Evolutionary conservation across 2,113 vertebrate genomes (phyloP).

Genomic region (Oplegnathus fasciatus): DNA sequence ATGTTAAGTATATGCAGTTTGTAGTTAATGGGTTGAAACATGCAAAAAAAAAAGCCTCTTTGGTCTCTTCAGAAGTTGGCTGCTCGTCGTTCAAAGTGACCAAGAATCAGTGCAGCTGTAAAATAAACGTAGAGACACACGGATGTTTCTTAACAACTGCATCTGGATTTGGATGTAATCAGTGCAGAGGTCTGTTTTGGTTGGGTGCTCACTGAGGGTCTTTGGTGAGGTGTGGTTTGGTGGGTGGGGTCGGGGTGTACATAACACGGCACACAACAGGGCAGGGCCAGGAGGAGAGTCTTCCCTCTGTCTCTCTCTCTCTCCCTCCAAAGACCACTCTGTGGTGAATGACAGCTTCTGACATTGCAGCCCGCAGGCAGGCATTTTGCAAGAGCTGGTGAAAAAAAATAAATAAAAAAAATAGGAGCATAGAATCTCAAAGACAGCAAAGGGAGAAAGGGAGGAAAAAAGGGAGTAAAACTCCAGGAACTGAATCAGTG

Average conservation of each 20-base stretch:
- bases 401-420: slow-evolving; percentile 28
- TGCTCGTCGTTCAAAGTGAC: too few species aligned
- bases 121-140: background rate
- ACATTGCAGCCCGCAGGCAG: slow-evolving; percentile 67
- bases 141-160: background rate
- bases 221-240: slow-evolving; percentile 26
- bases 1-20: background rate
- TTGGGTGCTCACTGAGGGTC: background rate
- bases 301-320: slow-evolving; percentile 8
- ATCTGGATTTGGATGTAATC: background rate
- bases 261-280: background rate
- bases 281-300: slow-evolving; percentile 14
- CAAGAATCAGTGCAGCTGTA: background rate
- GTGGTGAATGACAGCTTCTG: slow-evolving; percentile 59
- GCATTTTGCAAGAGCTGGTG: slow-evolving; percentile 71
- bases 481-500: slow-evolving; percentile 52
- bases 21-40: too few species aligned
- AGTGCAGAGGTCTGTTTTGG: background rate
- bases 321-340: slow-evolving; percentile 27
- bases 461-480: slow-evolving; percentile 41
- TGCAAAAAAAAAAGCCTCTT: background rate
- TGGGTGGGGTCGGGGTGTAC: slow-evolving; percentile 39
- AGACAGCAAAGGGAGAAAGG: slow-evolving; percentile 30
- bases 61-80: too few species aligned
- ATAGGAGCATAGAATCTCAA: slow-evolving; percentile 24